Evolutionary conservation across 2,888 invertebrate genomes (phyloP), one percentile per base, ranked within the genome.

Genomic region (Cosmia trapezina): DNA sequence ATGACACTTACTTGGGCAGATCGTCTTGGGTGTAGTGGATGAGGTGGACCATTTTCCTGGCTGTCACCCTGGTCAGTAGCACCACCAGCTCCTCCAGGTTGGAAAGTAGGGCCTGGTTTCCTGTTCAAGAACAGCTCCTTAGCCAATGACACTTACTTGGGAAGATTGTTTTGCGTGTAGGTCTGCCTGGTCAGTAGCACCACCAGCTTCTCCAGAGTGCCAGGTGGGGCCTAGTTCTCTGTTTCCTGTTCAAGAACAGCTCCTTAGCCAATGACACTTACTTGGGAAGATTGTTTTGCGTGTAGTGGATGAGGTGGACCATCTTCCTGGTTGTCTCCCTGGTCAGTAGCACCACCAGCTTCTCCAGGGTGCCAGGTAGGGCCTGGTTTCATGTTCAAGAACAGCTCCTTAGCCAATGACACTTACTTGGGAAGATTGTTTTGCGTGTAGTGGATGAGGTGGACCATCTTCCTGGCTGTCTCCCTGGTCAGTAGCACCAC

Each of bases 361-460:
- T 98, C 89, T 98, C 98, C 49, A 98, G 90, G 3, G 98, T 98
- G 78, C 97, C 96, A 0, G 98, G 98, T n/a, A 3, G 28, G 28
- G 28, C 28, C 28, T 28, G 28, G 28, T 28, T 37, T 4, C 11
- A 11, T n/a, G 4, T 97, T 96, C 1, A 91, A 92, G 97, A 98
- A 98, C 61, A 98, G 91, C 82, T 97, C 97, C 85, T 97, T 97
- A 3, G 97, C 97, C 90, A n/a, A n/a, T n/a, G n/a, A n/a, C n/a
- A n/a, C n/a, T n/a, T n/a, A n/a, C n/a, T n/a, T n/a, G n/a, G n/a
- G n/a, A n/a, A n/a, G n/a, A n/a, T n/a, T n/a, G n/a, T n/a, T n/a
- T n/a, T n/a, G n/a, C n/a, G n/a, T n/a, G n/a, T n/a, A n/a, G n/a
- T 98, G 98, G 72, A 98, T 96, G 65, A 98, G 96, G 90, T 98